phyloP scores from a whole-genome alignment of 2,888 invertebrate genomes.

The Troilus luridus region DNA sequence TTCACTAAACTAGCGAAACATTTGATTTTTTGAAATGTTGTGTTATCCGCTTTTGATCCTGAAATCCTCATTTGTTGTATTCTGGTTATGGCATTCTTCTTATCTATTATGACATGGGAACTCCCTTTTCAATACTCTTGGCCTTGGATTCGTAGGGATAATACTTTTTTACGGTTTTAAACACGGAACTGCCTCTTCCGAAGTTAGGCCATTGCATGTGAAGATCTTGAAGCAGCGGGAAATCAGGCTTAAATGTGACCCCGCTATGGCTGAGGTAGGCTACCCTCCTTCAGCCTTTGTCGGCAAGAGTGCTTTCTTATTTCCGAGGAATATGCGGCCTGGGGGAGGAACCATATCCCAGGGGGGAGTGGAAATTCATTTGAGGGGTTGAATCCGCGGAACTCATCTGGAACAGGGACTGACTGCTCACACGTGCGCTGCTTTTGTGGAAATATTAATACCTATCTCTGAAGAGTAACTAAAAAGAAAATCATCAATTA shows the following conservation, averaged over 20 bases:
- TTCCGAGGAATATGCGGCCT: conserved; percentile 27
- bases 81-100: too few relatives aligned
- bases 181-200: neutral
- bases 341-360: conserved; percentile 33
- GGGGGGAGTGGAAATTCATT: conserved; percentile 43
- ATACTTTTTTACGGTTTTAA: neutral
- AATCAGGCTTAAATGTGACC: neutral
- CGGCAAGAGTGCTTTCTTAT: conserved; percentile 48
- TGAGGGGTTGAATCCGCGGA: conserved; percentile 32
- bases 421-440: neutral
- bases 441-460: neutral
- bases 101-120: neutral
- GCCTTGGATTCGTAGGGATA: too few relatives aligned
- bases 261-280: neutral
- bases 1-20: too few relatives aligned
- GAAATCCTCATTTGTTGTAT: too few relatives aligned
- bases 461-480: too few relatives aligned
- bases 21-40: too few relatives aligned
- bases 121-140: too few relatives aligned
- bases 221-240: neutral
- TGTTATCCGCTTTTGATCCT: too few relatives aligned
- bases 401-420: conserved; percentile 23
- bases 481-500: neutral
- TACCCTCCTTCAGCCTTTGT: conserved; percentile 1
- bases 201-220: neutral